Evolutionary conservation across 2,888 invertebrate species (phyloP), one percentile per base, ranked within the genome.

Genomic region (Eristalis arbustorum): DNA sequence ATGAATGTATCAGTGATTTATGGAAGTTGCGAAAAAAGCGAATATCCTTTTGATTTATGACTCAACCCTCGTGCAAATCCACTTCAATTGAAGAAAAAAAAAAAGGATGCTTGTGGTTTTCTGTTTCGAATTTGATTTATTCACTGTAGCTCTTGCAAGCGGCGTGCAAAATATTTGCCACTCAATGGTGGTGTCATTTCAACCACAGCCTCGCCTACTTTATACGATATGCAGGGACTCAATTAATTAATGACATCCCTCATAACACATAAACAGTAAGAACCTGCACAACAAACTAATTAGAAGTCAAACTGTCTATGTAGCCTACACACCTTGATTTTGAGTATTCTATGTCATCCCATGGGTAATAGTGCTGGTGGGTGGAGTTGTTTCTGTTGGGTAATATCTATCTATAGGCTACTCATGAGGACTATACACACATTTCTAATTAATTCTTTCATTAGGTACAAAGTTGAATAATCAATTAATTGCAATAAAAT

Each of bases 1-100:
- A 83, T 79, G 87, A 87, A 87, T 87, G 83, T 71, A 83, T 87
- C 87, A 72, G 71, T 87, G 87, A 87, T 87, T 87, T 87, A 87
- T 87, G 81, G 75, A 78, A 82, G 74, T 74, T 84, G 75, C 62
- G 63, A 81, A 81, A 80, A 73, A 81, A 81, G 76, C 73, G 81
- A 59, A 85, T 81, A 77, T 77, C 59, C 64, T 25, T 69, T 77
- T 85, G 77, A 85, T 85, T 85, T 85, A 77, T 85, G 73, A 49
- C 34, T 81, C 59, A 59, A 61, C 73, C 72, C 68, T 72, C 31
- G 59, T 78, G 76, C 67, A 80, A 80, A 84, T 80, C 72, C 80
- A 80, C 73, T 84, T 72, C 76, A 82, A 76, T 82, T 76, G 68
- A 72, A 66, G 56, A 75, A 69, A 78, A 72, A 84, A 75, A 69